phyloP scores from a whole-genome alignment of 2,888 invertebrate genomes.

The Drosophila mimetica region DNA sequence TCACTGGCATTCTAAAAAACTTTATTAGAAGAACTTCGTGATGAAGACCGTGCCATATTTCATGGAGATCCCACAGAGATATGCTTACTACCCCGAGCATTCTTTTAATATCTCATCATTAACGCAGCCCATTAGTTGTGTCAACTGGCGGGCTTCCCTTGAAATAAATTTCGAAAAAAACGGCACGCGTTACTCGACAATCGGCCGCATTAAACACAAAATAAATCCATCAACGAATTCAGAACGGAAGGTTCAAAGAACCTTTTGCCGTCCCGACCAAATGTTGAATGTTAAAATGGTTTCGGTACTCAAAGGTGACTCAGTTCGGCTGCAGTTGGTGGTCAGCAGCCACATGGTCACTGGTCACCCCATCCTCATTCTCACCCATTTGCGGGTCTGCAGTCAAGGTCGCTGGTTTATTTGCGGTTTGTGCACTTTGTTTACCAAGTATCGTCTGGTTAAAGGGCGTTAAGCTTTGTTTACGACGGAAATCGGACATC shows the following conservation, averaged over 20 bases:
- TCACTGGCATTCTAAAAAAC: background rate
- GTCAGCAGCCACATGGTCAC: slow-evolving; percentile 11
- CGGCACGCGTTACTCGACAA: slow-evolving; percentile 67
- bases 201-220: slow-evolving; percentile 68
- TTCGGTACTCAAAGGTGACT: slow-evolving; percentile 35
- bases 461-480: slow-evolving; percentile 70
- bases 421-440: slow-evolving; percentile 66
- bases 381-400: slow-evolving; percentile 38
- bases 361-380: slow-evolving; percentile 16
- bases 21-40: background rate
- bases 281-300: slow-evolving; percentile 61
- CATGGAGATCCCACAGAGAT: slow-evolving; percentile 20
- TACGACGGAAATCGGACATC: slow-evolving; percentile 43
- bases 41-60: slow-evolving; percentile 13
- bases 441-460: slow-evolving; percentile 51
- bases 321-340: slow-evolving; percentile 31
- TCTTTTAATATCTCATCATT: slow-evolving; percentile 61
- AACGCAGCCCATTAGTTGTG: slow-evolving; percentile 52
- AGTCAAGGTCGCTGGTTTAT: slow-evolving; percentile 73
- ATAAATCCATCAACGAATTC: slow-evolving; percentile 73
- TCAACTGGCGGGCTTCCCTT: slow-evolving; percentile 43
- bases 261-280: slow-evolving; percentile 56
- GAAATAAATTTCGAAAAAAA: slow-evolving; percentile 40
- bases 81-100: slow-evolving; percentile 17
- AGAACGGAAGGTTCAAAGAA: slow-evolving; percentile 70